A percentile compares a stretch with the other conserved stretches of the same genome.
phyloP scores from a whole-genome alignment of 2,113 vertebrate genomes.

The Anguilla japonica region DNA sequence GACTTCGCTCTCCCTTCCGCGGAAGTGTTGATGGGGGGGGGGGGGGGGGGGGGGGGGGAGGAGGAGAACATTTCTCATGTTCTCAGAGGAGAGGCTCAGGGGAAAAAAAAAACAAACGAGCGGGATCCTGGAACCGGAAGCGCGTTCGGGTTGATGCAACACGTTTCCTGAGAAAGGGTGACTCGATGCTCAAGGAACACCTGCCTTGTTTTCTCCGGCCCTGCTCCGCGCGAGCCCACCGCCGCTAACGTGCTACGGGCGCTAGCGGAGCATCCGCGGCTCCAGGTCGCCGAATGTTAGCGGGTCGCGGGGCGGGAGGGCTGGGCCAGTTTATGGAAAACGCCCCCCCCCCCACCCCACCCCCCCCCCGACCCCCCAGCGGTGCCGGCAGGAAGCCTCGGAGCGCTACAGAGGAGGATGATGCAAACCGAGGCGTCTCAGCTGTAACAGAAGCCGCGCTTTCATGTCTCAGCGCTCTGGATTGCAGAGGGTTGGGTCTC shows the following conservation, averaged over 20 bases:
- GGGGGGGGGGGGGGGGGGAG: background rate
- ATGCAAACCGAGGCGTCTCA: background rate
- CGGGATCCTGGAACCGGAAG: background rate
- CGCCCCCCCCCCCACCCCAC: too few species aligned
- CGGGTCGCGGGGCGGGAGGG: background rate
- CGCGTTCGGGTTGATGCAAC: slow-evolving; percentile 22
- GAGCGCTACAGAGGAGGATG: background rate
- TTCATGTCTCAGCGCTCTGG: background rate
- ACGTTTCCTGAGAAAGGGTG: slow-evolving; percentile 16
- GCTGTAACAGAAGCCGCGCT: background rate
- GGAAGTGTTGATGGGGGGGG: background rate
- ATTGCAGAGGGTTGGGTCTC: background rate
- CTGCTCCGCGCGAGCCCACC: background rate
- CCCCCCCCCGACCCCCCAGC: too few species aligned
- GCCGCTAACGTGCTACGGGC: background rate
- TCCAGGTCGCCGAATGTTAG: background rate
- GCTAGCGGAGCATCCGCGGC: background rate
- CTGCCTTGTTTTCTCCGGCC: background rate
- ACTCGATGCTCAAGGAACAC: slow-evolving; percentile 7
- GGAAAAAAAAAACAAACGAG: background rate
- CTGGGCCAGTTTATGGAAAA: background rate
- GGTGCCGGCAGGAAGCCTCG: background rate
- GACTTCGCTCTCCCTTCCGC: too few species aligned
- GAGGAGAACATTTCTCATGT: background rate
- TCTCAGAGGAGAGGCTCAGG: background rate